phyloP scores from a whole-genome alignment of 2,797 vertebrate genomes.

The Pangasius krempfi region DNA sequence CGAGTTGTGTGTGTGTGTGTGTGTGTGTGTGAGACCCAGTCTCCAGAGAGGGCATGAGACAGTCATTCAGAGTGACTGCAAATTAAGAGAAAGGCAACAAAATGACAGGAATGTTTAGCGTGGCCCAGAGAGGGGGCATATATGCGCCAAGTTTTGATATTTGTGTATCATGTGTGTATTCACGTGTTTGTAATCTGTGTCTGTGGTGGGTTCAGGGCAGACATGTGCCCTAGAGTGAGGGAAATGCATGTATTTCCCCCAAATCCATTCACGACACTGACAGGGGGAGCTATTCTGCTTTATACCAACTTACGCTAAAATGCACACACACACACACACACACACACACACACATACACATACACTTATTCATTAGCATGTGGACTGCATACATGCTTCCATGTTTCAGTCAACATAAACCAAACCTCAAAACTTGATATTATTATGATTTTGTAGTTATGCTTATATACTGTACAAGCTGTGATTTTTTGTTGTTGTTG shows the following conservation, averaged over 20 bases:
- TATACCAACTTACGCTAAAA: no score
- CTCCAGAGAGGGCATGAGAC: constrained; percentile 40
- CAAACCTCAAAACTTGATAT: neutral
- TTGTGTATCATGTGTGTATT: neutral
- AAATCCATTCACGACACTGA: neutral
- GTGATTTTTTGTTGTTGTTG: neutral
- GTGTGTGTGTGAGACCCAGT: neutral
- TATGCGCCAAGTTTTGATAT: neutral
- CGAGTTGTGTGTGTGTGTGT: constrained; percentile 29
- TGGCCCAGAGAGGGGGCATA: constrained; percentile 23
- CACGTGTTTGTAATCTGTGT: neutral
- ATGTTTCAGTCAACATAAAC: neutral
- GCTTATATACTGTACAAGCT: neutral
- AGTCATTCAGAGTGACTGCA: constrained; percentile 33
- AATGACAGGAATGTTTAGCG: constrained; percentile 45
- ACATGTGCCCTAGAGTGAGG: neutral
- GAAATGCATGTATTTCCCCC: neutral
- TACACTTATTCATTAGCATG: neutral
- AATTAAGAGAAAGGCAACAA: constrained; percentile 55
- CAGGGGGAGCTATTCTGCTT: no score
- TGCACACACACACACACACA: neutral
- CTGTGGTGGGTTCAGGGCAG: neutral
- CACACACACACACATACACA: neutral
- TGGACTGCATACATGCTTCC: neutral
- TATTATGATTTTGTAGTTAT: neutral